Evolutionary conservation across 2,888 invertebrate species (phyloP).

Genomic region (Stenolophus ochropezus): DNA sequence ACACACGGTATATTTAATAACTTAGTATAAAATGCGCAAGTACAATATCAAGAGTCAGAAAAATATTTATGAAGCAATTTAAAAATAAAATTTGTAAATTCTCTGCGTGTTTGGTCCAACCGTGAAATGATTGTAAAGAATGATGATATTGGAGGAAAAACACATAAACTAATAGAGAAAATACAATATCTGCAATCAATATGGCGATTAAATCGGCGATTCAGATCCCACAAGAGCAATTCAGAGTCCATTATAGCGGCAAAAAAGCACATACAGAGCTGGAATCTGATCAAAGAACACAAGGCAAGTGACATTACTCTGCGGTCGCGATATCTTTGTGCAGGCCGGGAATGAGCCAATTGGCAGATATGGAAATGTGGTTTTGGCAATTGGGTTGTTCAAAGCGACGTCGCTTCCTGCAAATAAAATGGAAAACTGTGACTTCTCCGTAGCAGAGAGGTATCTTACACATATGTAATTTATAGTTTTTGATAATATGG

Average conservation of each 20-base stretch:
- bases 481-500: no score
- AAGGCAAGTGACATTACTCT: constrained; percentile 45
- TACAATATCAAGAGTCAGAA: no score
- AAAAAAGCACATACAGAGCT: constrained; percentile 1
- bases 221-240: constrained; percentile 16
- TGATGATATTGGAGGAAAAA: background rate
- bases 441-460: no score
- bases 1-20: no score
- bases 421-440: no score
- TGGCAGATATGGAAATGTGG: background rate
- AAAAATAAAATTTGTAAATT: no score
- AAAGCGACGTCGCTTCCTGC: no score
- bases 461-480: no score
- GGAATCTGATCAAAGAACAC: constrained; percentile 51
- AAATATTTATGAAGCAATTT: no score
- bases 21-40: no score
- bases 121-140: background rate
- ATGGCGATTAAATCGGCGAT: background rate
- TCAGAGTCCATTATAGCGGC: background rate
- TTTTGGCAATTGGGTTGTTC: background rate
- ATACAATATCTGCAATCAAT: background rate
- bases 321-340: constrained; percentile 6
- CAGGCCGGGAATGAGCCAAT: background rate
- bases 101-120: no score
- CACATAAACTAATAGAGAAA: background rate